Base-by-base conservation (phyloP, 2,113 vertebrate genomes). In the Andinoacara biseriatus region DNA sequence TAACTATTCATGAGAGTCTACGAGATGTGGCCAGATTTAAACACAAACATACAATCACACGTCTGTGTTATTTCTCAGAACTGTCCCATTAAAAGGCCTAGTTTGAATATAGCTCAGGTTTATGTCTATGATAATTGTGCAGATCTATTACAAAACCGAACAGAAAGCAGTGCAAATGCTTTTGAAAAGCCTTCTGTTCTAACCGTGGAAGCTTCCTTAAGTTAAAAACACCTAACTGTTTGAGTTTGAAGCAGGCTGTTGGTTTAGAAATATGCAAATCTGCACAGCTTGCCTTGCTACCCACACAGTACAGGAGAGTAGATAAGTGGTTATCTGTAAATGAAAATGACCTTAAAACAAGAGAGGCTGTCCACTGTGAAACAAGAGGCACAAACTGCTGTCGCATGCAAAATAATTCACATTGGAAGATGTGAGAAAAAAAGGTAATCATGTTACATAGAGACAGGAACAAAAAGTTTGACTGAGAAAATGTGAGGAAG, bases 241-340 rank as follows among this genome's bases (percentile, higher is more conserved):
- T 62, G 75, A 59, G 9, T 43, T 40, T 58, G 33, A 76, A 58
- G 76, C 24, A 38, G 43, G 61, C 22, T 4, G 10, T 56, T 54
- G 24, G 31, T 29, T 33, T 31, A 60, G 18, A 88, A 77, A 80
- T 63, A 88, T 17, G 80, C 72, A 84, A 81, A 88, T 74, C 29
- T 85, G 26, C 69, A 31, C 18, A 69, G 35, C 43, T 76, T 75
- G 67, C 54, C 58, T 38, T 76, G 76, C 82, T 58, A 57, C 49
- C 43, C 58, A 81, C 58, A 82, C 2, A 58, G 74, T 58, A 59
- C 2, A 58, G 2, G 31, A 46, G 20, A 77, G 38, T 5, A 5
- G 74, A 82, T 83, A 80, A 59, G 58, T 54, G 40, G 57, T 62
- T 81, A 82, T 81, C 79, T 61, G 85, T 35, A 91, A 92, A 89